Conservation (phyloP, 2,888 invertebrate genomes). For the Amblyjoppa proteus region DNA sequence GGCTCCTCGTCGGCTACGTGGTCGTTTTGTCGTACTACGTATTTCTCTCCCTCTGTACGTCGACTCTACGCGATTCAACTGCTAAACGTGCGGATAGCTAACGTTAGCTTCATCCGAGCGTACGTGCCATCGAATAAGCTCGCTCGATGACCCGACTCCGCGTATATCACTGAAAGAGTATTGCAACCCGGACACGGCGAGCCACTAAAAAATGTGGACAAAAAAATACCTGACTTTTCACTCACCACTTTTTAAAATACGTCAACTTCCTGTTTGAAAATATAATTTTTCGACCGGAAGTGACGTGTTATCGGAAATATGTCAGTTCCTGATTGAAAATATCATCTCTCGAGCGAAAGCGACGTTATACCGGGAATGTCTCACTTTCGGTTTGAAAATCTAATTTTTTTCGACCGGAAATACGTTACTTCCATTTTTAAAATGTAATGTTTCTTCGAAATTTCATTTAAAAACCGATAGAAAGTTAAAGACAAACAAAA, state of each 20-base stretch:
- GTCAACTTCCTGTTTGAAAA: neutral
- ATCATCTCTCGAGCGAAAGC: too few relatives aligned
- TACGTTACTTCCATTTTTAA: too few relatives aligned
- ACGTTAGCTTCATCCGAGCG: slow-evolving; percentile 4
- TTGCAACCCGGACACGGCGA: neutral
- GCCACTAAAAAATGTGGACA: neutral
- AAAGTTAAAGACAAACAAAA: neutral
- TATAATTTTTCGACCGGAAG: too few relatives aligned
- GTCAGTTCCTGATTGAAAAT: too few relatives aligned
- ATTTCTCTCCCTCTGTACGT: slow-evolving; percentile 10
- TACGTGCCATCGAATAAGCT: slow-evolving; percentile 1
- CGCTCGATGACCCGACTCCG: neutral
- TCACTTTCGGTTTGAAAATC: too few relatives aligned
- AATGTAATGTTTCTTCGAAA: neutral
- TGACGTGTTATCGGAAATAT: too few relatives aligned
- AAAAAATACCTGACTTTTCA: neutral
- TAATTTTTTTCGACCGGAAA: too few relatives aligned
- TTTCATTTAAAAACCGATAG: neutral
- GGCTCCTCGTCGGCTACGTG: slow-evolving; percentile 15
- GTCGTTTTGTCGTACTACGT: slow-evolving; percentile 18
- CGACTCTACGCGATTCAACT: slow-evolving; percentile 6
- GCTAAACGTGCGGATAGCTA: slow-evolving; percentile 14
- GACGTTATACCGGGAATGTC: too few relatives aligned
- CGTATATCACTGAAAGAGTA: neutral
- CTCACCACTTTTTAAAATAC: neutral